Base-by-base conservation (phyloP, 1,140 invertebrate genomes). In the Platyscapa corneri region DNA sequence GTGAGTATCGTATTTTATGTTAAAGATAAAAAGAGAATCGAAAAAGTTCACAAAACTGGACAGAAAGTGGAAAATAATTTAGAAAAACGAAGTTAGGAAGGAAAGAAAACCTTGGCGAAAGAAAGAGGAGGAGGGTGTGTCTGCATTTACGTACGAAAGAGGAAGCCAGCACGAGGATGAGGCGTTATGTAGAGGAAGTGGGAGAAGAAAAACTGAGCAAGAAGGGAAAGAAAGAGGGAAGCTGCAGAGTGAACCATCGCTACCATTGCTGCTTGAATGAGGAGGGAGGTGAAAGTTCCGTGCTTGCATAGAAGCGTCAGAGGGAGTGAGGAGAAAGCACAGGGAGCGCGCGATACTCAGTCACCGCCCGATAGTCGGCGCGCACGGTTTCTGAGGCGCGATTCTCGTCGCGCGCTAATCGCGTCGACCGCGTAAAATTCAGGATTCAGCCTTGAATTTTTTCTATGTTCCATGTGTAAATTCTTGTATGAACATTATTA, bases 351-450 rank as follows among this genome's bases (percentile, higher is more conserved):
- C 86, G 87, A 86, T 86, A 87, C 89, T 92, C 49, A 93, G 92
- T 93, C 91, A 91, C 92, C 91, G 92, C 92, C 92, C 92, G 92
- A 92, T 90, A 88, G 87, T 92, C 91, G 92, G 92, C 90, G 92
- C 92, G 92, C 88, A 91, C 90, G 89, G 88, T 91, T 87, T 90
- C 67, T 84, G 87, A 89, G 79, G 85, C 77, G 32, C 8, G 18
- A 74, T 27, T 56, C 37, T 75, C 18, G 67, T 53, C 18, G 64
- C 16, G 49, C 49, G 49, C 7, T 53, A 10, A 53, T 10, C 16
- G 10, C 30, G 34, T n/a, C 10, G 14, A 32, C 46, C n/a, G 34
- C 53, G 32, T 32, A 39, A 20, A 3, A 10, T 20, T 53, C 6
- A 56, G 20, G 12, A 74, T 27, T 30, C 3, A 42, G 37, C 72